Conservation (phyloP, 2,113 vertebrate genomes). For the Mus pahari region DNA sequence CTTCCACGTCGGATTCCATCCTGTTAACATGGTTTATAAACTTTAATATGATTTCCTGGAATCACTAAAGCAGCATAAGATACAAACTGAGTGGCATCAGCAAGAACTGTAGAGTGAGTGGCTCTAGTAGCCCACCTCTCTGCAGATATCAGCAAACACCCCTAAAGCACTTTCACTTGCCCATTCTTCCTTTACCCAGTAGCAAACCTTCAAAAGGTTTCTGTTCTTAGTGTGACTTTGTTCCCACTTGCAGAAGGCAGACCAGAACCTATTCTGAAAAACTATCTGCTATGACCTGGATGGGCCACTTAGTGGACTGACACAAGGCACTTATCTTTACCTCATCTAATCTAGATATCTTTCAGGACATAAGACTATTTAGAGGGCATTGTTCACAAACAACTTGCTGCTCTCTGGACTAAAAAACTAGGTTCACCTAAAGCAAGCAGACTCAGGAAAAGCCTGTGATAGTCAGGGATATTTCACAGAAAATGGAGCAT, state of each 20-base stretch:
- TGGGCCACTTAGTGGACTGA: not conserved
- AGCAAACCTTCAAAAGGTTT: not conserved
- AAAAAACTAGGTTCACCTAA: constrained; percentile 9
- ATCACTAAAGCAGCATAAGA: constrained; percentile 26
- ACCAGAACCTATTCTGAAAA: not conserved
- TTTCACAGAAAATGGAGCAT: constrained; percentile 5
- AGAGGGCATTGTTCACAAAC: not conserved
- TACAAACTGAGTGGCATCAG: constrained; percentile 1
- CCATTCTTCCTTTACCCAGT: not conserved
- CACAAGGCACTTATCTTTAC: not conserved
- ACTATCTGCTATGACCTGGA: not conserved
- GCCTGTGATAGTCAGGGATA: not conserved
- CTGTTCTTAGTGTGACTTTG: not conserved
- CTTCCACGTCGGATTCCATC: constrained; percentile 95
- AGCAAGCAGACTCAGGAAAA: constrained; percentile 17
- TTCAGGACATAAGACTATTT: not conserved
- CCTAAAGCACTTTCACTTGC: not conserved
- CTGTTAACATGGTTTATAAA: constrained; percentile 82
- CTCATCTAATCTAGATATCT: not conserved
- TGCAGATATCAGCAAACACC: not conserved
- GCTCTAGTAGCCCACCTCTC: not conserved
- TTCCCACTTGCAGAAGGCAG: not conserved
- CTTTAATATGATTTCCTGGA: constrained; percentile 4
- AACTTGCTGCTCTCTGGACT: not conserved
- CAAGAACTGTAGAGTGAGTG: not conserved